Conservation (phyloP, 2,113 vertebrate species). For the Australoheros scitulus region DNA sequence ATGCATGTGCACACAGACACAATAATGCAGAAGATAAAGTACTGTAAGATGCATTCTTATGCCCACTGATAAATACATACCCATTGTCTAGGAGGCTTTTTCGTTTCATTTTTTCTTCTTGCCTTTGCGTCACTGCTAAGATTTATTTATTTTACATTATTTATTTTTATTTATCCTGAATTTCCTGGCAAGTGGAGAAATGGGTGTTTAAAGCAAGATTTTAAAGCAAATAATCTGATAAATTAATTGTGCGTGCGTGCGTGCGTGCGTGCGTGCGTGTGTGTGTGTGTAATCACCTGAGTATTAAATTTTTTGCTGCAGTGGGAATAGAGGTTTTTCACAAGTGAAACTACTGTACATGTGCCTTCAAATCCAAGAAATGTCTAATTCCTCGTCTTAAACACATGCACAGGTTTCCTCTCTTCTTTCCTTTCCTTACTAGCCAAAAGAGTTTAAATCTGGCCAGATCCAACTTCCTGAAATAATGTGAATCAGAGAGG, state of each 20-base stretch:
- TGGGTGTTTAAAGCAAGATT: not conserved
- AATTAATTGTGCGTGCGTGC: not conserved
- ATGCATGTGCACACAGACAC: not conserved
- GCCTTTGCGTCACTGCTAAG: not conserved
- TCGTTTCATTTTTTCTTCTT: not conserved
- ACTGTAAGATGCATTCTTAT: not conserved
- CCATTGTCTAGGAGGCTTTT: too few relatives aligned
- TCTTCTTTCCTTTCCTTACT: not conserved
- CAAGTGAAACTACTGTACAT: too few relatives aligned
- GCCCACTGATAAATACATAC: too few relatives aligned
- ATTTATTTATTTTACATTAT: not conserved
- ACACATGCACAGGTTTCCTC: not conserved
- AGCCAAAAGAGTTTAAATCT: not conserved
- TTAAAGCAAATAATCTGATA: not conserved
- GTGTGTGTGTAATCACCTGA: too few relatives aligned
- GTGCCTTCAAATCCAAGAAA: too few relatives aligned
- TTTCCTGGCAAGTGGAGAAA: too few relatives aligned
- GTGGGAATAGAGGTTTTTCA: too few relatives aligned
- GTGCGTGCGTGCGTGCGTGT: too few relatives aligned
- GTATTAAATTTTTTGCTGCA: too few relatives aligned
- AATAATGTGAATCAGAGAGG: not conserved
- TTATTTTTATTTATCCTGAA: too few relatives aligned
- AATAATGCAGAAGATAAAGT: not conserved
- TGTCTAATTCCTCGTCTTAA: too few relatives aligned
- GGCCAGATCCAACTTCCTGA: not conserved